Percentiles rank a stretch among this genome's conserved stretches.
Evolutionary conservation across 1,140 invertebrate species (phyloP).

Genomic region (Drosophila trapezifrons): DNA sequence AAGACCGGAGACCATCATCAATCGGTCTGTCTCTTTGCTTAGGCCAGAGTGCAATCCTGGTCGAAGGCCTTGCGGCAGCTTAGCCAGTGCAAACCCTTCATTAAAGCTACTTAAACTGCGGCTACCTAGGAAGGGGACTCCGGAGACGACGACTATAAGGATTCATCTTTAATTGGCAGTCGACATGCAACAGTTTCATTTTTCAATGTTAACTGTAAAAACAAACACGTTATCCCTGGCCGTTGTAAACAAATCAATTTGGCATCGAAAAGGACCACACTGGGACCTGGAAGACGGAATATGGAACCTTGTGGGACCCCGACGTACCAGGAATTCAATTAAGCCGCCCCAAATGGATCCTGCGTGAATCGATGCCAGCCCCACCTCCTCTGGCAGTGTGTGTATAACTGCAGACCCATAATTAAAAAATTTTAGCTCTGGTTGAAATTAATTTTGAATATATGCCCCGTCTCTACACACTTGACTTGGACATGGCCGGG

Average conservation of each 20-base stretch:
- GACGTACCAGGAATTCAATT: conserved; percentile 71
- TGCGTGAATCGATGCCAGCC: conserved; percentile 53
- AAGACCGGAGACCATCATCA: conserved; percentile 24
- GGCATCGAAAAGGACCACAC: conserved; percentile 62
- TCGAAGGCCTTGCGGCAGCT: conserved; percentile 44
- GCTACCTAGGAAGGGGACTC: conserved; percentile 47
- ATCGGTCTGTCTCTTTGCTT: conserved; percentile 52
- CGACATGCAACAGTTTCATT: conserved; percentile 79
- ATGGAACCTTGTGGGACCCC: conserved; percentile 3
- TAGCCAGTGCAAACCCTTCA: conserved; percentile 62
- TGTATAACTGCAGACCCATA: conserved; percentile 70
- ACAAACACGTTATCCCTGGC: conserved; percentile 73
- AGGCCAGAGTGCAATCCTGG: conserved; percentile 22
- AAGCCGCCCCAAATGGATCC: conserved; percentile 61
- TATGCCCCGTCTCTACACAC: conserved; percentile 42
- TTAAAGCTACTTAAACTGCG: conserved; percentile 73
- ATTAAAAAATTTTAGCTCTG: conserved; percentile 79
- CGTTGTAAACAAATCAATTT: conserved; percentile 80
- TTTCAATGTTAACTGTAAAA: conserved; percentile 82
- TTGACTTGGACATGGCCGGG: conserved; percentile 63
- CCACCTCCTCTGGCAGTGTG: conserved; percentile 16
- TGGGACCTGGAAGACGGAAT: not conserved
- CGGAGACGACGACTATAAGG: conserved; percentile 8
- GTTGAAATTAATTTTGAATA: conserved; percentile 82
- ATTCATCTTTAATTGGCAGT: conserved; percentile 69